A percentile compares a stretch with the other conserved stretches of the same genome.
Evolutionary conservation across 2,113 vertebrate species (phyloP).

Genomic region (Canis aureus): DNA sequence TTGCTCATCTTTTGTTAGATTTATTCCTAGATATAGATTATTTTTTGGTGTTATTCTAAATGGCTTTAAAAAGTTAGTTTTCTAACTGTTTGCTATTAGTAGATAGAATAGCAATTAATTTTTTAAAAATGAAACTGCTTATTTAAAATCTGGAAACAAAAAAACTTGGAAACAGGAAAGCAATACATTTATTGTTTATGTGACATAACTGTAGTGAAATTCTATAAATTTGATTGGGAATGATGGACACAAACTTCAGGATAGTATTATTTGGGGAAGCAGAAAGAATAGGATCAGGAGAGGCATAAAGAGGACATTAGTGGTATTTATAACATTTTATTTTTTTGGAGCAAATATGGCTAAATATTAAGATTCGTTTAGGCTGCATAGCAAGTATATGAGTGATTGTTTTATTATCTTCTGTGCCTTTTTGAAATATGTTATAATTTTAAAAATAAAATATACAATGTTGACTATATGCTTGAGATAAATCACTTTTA

Average conservation of each 20-base stretch:
- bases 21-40: constrained; percentile 45
- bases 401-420: constrained; percentile 65
- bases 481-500: constrained; percentile 70
- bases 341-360: constrained; percentile 63
- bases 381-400: background rate
- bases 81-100: constrained; percentile 26
- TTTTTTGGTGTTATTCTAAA: constrained; percentile 62
- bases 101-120: constrained; percentile 33
- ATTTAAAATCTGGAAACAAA: constrained; percentile 48
- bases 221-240: constrained; percentile 38
- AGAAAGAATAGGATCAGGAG: background rate
- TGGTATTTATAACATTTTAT: constrained; percentile 31
- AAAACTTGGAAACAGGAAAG: constrained; percentile 40
- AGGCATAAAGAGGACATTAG: constrained; percentile 2
- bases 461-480: constrained; percentile 33
- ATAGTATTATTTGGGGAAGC: background rate
- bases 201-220: constrained; percentile 38
- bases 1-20: constrained; percentile 40
- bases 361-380: constrained; percentile 58
- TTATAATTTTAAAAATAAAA: constrained; percentile 66
- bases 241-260: constrained; percentile 5
- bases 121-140: constrained; percentile 20
- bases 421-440: constrained; percentile 53
- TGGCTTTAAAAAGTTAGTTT: constrained; percentile 53
- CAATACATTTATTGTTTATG: constrained; percentile 53